phyloP scores from a whole-genome alignment of 2,797 vertebrate genomes.

The Jordanella pulchra region DNA sequence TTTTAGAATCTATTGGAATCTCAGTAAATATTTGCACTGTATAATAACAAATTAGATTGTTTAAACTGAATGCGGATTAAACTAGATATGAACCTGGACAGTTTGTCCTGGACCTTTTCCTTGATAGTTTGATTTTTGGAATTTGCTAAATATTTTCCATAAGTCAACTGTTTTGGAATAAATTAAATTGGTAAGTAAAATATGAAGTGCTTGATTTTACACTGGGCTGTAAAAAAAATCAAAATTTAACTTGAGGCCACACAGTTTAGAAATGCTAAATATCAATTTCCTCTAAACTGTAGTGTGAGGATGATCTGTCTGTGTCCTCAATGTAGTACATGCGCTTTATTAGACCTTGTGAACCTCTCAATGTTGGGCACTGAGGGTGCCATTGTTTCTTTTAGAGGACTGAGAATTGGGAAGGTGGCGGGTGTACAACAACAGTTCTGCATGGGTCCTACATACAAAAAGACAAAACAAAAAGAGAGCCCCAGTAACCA shows the following conservation, averaged over 20 bases:
- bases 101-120: not conserved
- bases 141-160: not conserved
- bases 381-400: constrained; percentile 33
- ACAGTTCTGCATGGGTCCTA: constrained; percentile 50
- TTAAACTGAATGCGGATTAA: not conserved
- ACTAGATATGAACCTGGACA: not conserved
- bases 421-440: constrained; percentile 27
- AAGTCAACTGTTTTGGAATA: not conserved
- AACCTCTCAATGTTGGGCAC: constrained; percentile 8
- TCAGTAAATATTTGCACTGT: not conserved
- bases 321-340: not conserved
- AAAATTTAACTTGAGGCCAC: not conserved
- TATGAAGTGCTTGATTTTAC: too few relatives aligned
- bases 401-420: constrained; percentile 14
- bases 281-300: not conserved
- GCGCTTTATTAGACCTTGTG: not conserved
- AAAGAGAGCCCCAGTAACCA: constrained; percentile 75
- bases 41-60: not conserved
- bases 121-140: not conserved
- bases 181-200: not conserved
- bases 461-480: constrained; percentile 70
- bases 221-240: too few relatives aligned
- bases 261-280: not conserved
- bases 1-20: not conserved
- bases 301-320: constrained; percentile 2